A percentile compares a stretch with the other conserved stretches of the same genome.
phyloP scores from a whole-genome alignment of 2,888 invertebrate genomes.

The Drosophila basisetae region DNA sequence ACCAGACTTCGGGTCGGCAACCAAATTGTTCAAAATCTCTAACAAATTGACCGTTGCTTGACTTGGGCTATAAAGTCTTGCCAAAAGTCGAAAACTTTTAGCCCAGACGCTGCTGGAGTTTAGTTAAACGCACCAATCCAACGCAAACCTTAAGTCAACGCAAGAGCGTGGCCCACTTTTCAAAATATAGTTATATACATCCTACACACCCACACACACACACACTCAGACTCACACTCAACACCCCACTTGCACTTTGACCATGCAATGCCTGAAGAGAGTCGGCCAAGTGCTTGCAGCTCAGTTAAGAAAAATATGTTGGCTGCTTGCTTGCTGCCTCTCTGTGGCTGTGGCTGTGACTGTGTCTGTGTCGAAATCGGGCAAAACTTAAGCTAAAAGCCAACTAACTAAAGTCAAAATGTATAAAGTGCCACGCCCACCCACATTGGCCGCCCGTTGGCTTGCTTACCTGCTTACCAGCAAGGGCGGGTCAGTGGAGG shows the following conservation, averaged over 20 bases:
- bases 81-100: slow-evolving; percentile 50
- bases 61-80: slow-evolving; percentile 53
- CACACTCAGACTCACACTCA: not conserved
- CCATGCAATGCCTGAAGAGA: slow-evolving; percentile 38
- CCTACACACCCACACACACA: slow-evolving; percentile 31
- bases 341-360: slow-evolving; percentile 31
- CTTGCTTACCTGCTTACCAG: slow-evolving; percentile 9
- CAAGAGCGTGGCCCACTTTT: slow-evolving; percentile 2
- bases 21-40: slow-evolving; percentile 65
- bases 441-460: slow-evolving; percentile 27
- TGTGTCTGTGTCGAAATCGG: slow-evolving; percentile 57
- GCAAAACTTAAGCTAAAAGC: slow-evolving; percentile 68
- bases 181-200: slow-evolving; percentile 5
- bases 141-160: slow-evolving; percentile 25
- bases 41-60: slow-evolving; percentile 76
- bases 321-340: slow-evolving; percentile 41
- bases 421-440: slow-evolving; percentile 47
- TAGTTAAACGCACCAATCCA: slow-evolving; percentile 52
- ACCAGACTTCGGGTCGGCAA: slow-evolving; percentile 37
- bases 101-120: slow-evolving; percentile 33
- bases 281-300: slow-evolving; percentile 53
- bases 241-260: slow-evolving; percentile 21
- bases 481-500: not conserved
- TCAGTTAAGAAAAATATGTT: slow-evolving; percentile 66
- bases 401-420: slow-evolving; percentile 71